Evolutionary conservation across 2,888 invertebrate species (phyloP), one percentile per base, ranked within the genome.

Genomic region (Perizoma flavofasciatum): DNA sequence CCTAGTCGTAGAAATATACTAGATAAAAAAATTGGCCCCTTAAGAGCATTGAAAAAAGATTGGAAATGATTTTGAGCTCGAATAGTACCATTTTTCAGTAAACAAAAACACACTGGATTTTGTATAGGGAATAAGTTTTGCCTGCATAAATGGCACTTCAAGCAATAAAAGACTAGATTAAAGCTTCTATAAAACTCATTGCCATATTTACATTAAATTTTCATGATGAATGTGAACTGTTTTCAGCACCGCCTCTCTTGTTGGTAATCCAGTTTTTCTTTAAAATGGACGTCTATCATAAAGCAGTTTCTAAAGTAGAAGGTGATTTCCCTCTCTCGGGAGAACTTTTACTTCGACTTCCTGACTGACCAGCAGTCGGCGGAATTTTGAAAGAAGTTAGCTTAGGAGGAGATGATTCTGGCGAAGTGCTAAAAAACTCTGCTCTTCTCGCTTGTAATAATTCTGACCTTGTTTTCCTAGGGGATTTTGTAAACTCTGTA

Each of bases 291-390:
- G 45, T 50, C 35, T 78, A 92, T 93, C 92, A 92, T 92, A 95
- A 94, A 63, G 94, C 94, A 62, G 94, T 95, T 89, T 95, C 94
- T 72, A 94, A 85, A 8, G 94, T 93, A 47, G 92, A 91, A 10
- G 93, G 93, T 46, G 93, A 79, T 11, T 67, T 68, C 44, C 68
- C 86, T 67, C 82, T 81, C 59, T 90, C 89, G 10, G 89, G 87
- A 47, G 89, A 88, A 32, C 74, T 72, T 75, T 83, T 86, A 66
- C 72, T 83, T 66, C 83, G 78, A 48, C 66, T 65, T 40, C 65
- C 55, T 10, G 79, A 68, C 68, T 78, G 72, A 43, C 75, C 76
- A 51, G 79, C 74, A 69, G 77, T 59, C 47, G 77, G 69, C 34
- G 86, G 82, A 68, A 78, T 83, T 68, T 82, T 89, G 67, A 92